phyloP scores from a whole-genome alignment of 2,113 vertebrate genomes.

The Ptilonorhynchus violaceus region DNA sequence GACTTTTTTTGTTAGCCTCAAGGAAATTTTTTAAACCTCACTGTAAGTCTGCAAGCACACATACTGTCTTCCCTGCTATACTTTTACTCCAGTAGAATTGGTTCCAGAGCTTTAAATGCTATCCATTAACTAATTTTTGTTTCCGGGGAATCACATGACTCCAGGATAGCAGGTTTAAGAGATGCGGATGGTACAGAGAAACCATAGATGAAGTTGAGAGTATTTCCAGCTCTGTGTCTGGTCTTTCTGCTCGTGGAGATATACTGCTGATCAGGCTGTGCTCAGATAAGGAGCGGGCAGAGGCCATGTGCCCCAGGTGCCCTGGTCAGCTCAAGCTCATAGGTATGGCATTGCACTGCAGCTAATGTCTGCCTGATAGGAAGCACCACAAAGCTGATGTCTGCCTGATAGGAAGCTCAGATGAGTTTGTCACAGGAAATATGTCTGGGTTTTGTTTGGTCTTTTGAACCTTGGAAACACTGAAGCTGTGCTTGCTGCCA shows the following conservation, averaged over 20 bases:
- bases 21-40: not conserved
- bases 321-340: not conserved
- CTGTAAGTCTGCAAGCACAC: not conserved
- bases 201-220: not conserved
- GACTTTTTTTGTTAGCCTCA: not conserved
- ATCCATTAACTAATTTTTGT: not conserved
- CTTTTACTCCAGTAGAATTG: not conserved
- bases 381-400: not conserved
- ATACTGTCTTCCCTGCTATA: rapidly evolving
- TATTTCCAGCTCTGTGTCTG: not conserved
- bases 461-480: not conserved
- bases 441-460: not conserved
- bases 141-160: not conserved
- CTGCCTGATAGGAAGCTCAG: not conserved
- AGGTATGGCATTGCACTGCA: not conserved
- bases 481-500: not conserved
- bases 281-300: not conserved
- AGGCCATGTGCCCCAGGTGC: rapidly evolving
- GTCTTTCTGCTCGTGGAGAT: not conserved
- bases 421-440: not conserved
- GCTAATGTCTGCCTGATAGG: not conserved
- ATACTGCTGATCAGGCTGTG: rapidly evolving
- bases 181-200: not conserved
- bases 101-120: not conserved
- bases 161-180: not conserved